These are phyloP conservation scores for Watsonalla binaria DNA, from an alignment of 2,888 invertebrate genomes.

Conservation along the genomic window DNA sequence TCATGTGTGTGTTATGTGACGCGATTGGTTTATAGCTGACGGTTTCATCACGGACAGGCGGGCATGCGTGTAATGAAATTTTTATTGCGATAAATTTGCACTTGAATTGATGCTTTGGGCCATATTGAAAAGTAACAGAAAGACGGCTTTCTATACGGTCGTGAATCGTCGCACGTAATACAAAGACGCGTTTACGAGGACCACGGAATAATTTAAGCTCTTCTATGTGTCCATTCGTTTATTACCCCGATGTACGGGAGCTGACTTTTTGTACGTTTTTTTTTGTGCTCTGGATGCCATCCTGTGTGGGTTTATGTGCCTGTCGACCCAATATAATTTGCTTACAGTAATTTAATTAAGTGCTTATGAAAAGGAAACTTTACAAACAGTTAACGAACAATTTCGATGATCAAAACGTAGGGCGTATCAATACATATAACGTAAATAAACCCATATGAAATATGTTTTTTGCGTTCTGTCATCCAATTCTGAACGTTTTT, in stretches of 20 bases:
- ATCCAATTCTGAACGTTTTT: too few relatives aligned
- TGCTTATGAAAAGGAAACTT: conserved; percentile 1
- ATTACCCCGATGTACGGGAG: too few relatives aligned
- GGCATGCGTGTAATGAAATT: conserved; percentile 43
- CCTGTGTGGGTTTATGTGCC: conserved; percentile 20
- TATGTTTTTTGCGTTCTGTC: too few relatives aligned
- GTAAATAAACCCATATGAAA: too few relatives aligned
- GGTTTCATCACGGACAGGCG: conserved; percentile 12
- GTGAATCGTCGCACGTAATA: too few relatives aligned
- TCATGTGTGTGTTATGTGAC: conserved; percentile 21
- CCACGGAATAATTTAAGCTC: too few relatives aligned
- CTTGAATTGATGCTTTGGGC: conserved; percentile 34
- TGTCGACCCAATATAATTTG: conserved; percentile 4
- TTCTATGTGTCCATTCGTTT: too few relatives aligned
- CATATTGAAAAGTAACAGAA: too few relatives aligned
- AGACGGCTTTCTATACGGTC: too few relatives aligned
- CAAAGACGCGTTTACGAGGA: too few relatives aligned
- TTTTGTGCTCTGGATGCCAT: not conserved
- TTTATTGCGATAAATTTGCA: conserved; percentile 45
- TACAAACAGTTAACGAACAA: not conserved
- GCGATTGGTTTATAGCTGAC: conserved; percentile 27
- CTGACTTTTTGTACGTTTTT: too few relatives aligned
- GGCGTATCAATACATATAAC: too few relatives aligned
- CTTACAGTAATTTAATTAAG: conserved; percentile 2
- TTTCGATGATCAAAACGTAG: not conserved